phyloP scores from a whole-genome alignment of 2,797 vertebrate genomes.

The Semotilus atromaculatus region DNA sequence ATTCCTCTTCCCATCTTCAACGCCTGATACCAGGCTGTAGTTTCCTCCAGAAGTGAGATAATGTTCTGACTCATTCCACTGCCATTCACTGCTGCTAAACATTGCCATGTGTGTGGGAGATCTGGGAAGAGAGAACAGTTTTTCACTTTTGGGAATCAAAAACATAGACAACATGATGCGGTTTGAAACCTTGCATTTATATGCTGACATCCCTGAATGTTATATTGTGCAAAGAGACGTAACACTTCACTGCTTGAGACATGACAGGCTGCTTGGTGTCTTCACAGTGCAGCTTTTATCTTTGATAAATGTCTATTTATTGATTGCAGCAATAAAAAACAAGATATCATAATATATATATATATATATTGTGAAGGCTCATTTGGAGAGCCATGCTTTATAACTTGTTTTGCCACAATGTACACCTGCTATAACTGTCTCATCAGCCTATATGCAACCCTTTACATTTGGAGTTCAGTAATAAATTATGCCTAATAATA shows the following conservation, averaged over 20 bases:
- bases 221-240: background rate
- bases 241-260: background rate
- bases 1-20: conserved; percentile 68
- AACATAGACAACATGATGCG: background rate
- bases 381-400: background rate
- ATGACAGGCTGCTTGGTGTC: background rate
- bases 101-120: conserved; percentile 77
- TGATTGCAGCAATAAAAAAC: conserved; percentile 12
- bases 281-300: conserved; percentile 3
- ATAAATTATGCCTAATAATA: background rate
- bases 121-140: conserved; percentile 32
- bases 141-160: background rate
- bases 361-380: too few relatives aligned
- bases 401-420: background rate
- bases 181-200: background rate
- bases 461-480: background rate
- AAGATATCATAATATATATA: background rate
- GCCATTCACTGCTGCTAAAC: conserved; percentile 75
- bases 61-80: conserved; percentile 77
- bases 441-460: background rate
- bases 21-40: conserved; percentile 59
- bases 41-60: conserved; percentile 71
- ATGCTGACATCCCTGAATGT: background rate
- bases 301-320: background rate
- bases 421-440: background rate